These are phyloP conservation scores for Dreissena polymorpha DNA, from an alignment of 1,140 invertebrate genomes.

Conservation along the genomic window DNA sequence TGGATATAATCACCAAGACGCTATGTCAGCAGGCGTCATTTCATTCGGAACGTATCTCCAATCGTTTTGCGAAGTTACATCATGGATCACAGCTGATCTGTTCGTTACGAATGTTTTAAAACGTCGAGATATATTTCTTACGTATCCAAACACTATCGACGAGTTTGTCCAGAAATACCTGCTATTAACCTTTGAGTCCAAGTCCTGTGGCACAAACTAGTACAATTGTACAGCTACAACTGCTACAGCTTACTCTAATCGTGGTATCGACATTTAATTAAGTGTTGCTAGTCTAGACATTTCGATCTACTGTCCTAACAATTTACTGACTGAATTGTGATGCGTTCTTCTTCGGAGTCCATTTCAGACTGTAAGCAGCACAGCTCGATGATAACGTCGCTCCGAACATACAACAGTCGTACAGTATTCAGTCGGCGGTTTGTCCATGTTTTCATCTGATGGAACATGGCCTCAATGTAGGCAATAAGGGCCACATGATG, in stretches of 20 bases:
- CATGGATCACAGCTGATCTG: slow-evolving; percentile 75
- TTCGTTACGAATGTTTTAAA: slow-evolving; percentile 79
- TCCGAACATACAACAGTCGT: no score
- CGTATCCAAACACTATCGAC: slow-evolving; percentile 47
- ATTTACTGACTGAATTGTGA: no score
- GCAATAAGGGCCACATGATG: no score
- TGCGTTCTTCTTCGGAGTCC: no score
- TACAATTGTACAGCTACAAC: slow-evolving; percentile 44
- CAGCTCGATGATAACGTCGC: no score
- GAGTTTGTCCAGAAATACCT: slow-evolving; percentile 51
- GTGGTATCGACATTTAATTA: slow-evolving; percentile 48
- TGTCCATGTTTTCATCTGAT: no score
- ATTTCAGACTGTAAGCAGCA: no score
- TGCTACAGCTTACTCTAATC: slow-evolving; percentile 54
- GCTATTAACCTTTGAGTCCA: slow-evolving; percentile 23
- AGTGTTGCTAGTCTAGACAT: slow-evolving; percentile 51
- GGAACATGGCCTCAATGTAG: no score
- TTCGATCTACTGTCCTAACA: no score
- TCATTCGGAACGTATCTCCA: no score
- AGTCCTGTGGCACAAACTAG: slow-evolving; percentile 9
- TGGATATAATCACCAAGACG: slow-evolving; percentile 35
- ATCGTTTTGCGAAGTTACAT: slow-evolving; percentile 40
- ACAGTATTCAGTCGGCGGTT: no score
- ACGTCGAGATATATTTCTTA: slow-evolving; percentile 24
- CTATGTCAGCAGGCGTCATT: slow-evolving; percentile 66